Base-by-base conservation (phyloP, 2,888 invertebrate species). In the Caenorhabditis zanzibari region DNA sequence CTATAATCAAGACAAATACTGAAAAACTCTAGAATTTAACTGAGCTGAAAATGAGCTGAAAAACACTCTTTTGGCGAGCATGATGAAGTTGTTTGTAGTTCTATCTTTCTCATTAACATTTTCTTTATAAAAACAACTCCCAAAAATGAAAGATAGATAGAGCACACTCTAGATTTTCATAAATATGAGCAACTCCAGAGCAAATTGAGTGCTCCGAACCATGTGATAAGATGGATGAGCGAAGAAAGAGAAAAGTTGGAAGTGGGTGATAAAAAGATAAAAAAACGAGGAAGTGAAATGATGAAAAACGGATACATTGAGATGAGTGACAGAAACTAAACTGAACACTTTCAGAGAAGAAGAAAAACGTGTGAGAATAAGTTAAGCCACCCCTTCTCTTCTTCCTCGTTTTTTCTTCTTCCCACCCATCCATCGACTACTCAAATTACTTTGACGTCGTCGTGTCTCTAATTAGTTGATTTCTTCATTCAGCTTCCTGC, bases 401-500 rank as follows among this genome's bases (percentile, higher is more conserved):
- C 28, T 47, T 28, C 28, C 19, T 10, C 19, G 47, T 26, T 22
- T 32, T 49, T 16, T 52, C 32, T 14, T 35, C 12, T 28, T 35
- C 14, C 54, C 9, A 7, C 68, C 54, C 38, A 22, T 19, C 52
- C 24, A 24, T 38, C 54, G n/a, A 54, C 68, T 68, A 54, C 68
- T 68, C 68, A 68, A 68, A 68, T 68, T 68, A 68, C 68, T 68
- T 52, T 54, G 68, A 68, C 54, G 68, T 68, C 68, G 54, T 68
- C 68, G 47, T 47, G 19, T 47, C 38, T 52, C 68, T 68, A 68
- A 68, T 68, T 68, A 68, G 54, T 38, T 68, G 68, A 68, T 54
- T 68, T 24, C 54, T 24, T 35, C 52, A n/a, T 47, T 52, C 47
- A 47, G 38, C 16, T 64, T 49, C 14, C n/a, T 61, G 61, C 61